Percentiles rank a stretch among this genome's conserved stretches.
Evolutionary conservation across 2,888 invertebrate genomes (phyloP).

Genomic region (Machimus rusticus): DNA sequence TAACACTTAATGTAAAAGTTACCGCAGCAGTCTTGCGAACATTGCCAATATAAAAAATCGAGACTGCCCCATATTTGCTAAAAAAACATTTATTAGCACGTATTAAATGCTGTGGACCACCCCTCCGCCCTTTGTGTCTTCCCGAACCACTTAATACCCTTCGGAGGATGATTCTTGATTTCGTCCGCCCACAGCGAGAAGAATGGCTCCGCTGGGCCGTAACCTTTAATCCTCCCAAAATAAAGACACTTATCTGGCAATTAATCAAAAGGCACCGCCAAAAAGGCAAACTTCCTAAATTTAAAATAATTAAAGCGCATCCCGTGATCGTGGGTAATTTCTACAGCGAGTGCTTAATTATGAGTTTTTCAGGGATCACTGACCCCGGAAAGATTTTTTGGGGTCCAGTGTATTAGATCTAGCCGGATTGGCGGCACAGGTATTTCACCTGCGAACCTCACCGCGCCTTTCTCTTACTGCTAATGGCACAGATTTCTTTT

Average conservation of each 20-base stretch:
- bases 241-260: conserved; percentile 33
- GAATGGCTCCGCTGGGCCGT: not conserved
- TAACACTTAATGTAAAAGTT: not conserved
- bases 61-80: not conserved
- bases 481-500: not conserved
- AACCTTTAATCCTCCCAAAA: conserved; percentile 3
- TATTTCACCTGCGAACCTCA: not conserved
- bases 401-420: not conserved
- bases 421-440: not conserved
- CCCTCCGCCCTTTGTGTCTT: not conserved
- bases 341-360: not conserved
- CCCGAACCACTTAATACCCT: conserved; percentile 8
- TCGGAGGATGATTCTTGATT: not conserved
- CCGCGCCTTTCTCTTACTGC: not conserved
- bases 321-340: not conserved
- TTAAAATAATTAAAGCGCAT: conserved; percentile 28
- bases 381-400: not conserved
- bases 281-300: conserved; percentile 2
- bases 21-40: not conserved
- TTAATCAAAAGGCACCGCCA: conserved; percentile 23
- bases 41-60: not conserved
- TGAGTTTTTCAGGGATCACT: not conserved
- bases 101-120: not conserved
- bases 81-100: conserved; percentile 4
- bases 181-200: not conserved